These are phyloP conservation scores for Caradrina kadenii DNA, from an alignment of 2,888 invertebrate species.

Conservation along the genomic window DNA sequence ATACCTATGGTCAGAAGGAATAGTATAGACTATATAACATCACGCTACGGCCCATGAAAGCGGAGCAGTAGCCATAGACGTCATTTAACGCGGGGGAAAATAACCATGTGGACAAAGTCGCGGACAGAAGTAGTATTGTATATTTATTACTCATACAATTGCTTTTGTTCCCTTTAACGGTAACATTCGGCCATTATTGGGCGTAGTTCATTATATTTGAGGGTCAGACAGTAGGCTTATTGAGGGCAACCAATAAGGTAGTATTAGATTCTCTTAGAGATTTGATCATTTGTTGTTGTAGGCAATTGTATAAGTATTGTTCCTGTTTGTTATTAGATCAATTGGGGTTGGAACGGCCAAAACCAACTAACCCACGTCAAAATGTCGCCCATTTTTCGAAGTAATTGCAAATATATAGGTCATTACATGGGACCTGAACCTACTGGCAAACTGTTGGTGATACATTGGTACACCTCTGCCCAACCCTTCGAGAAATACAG, in stretches of 20 bases:
- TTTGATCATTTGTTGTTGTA: conserved; percentile 32
- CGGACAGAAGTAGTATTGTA: background rate
- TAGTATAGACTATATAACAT: too few species aligned
- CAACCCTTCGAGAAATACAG: too few species aligned
- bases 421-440: too few species aligned
- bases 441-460: too few species aligned
- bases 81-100: too few species aligned
- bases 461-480: too few species aligned
- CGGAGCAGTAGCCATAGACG: too few species aligned
- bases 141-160: conserved; percentile 45
- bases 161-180: conserved; percentile 51
- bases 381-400: background rate
- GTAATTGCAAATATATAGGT: background rate
- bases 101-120: too few species aligned
- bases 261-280: conserved; percentile 34
- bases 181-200: conserved; percentile 39
- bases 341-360: conserved; percentile 16
- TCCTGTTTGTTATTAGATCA: conserved; percentile 16
- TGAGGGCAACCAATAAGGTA: conserved; percentile 35
- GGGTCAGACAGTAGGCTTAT: conserved; percentile 22
- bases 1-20: too few species aligned
- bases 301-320: conserved; percentile 38
- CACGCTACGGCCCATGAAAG: too few species aligned
- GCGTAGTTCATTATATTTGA: conserved; percentile 51
- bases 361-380: background rate